Conservation (phyloP, 2,888 invertebrate genomes). For the Apamea monoglypha region DNA sequence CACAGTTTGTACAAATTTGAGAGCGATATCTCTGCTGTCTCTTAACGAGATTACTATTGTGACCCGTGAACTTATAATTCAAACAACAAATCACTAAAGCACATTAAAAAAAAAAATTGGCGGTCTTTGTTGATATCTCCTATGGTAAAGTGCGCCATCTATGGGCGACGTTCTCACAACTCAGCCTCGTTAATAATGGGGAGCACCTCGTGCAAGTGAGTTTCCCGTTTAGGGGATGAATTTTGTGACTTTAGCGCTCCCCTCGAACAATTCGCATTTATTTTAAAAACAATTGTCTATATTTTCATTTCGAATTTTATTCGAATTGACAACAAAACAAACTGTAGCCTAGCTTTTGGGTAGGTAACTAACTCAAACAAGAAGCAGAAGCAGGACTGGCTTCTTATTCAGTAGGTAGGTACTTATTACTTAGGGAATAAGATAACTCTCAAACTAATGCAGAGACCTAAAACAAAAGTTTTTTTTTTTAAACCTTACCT, state of each 20-base stretch:
- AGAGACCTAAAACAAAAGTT: not conserved
- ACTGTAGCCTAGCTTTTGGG: not conserved
- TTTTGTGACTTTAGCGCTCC: constrained; percentile 17
- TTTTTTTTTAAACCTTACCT: not conserved
- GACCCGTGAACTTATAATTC: too few relatives aligned
- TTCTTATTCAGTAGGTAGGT: not conserved
- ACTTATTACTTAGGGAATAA: not conserved
- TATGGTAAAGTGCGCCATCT: constrained; percentile 4
- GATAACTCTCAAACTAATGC: not conserved
- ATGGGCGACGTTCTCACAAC: not conserved
- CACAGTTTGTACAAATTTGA: constrained; percentile 16
- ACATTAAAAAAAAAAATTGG: too few relatives aligned
- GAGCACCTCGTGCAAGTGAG: constrained; percentile 28
- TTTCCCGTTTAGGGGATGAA: not conserved
- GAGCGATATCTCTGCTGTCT: constrained; percentile 7
- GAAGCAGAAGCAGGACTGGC: too few relatives aligned
- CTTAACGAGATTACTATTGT: constrained; percentile 18
- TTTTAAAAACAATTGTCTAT: not conserved
- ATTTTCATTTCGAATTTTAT: not conserved
- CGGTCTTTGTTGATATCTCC: too few relatives aligned
- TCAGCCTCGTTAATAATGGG: not conserved
- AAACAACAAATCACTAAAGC: too few relatives aligned
- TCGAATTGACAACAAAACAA: not conserved
- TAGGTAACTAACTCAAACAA: too few relatives aligned
- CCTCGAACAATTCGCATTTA: not conserved